A percentile compares a stretch with the other conserved stretches of the same genome.
phyloP scores from a whole-genome alignment of 2,888 invertebrate genomes.

The Mactromeris polynyma region DNA sequence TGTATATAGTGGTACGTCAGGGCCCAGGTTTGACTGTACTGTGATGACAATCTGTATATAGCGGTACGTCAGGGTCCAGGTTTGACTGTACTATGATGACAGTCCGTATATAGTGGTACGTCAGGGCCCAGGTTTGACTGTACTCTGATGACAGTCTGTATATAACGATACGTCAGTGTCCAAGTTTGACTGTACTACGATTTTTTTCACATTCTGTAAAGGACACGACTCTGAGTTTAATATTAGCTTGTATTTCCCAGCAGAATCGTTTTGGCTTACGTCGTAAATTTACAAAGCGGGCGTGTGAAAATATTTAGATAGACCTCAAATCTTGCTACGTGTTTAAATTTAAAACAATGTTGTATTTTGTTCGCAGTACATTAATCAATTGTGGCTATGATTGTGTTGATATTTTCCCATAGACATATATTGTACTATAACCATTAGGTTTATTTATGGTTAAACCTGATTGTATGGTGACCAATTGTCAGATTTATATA shows the following conservation, averaged over 20 bases:
- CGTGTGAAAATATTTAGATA: constrained; percentile 19
- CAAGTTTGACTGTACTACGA: too few relatives aligned
- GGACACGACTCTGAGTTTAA: constrained; percentile 8
- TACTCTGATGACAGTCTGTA: too few relatives aligned
- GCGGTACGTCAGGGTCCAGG: too few relatives aligned
- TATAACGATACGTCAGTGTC: too few relatives aligned
- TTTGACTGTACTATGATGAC: too few relatives aligned
- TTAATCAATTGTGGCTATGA: constrained; percentile 13
- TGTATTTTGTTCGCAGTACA: constrained; percentile 15
- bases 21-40: too few relatives aligned
- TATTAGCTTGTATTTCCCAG: background rate
- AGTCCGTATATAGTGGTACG: too few relatives aligned
- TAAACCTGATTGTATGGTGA: too few relatives aligned
- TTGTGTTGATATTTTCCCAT: constrained; percentile 14
- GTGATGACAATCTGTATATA: too few relatives aligned
- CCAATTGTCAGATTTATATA: background rate
- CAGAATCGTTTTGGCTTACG: background rate
- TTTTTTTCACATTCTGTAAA: background rate
- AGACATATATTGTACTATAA: background rate
- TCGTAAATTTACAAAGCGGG: constrained; percentile 12
- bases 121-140: too few relatives aligned
- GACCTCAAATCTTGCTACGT: background rate
- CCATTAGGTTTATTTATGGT: background rate
- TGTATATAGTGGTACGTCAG: too few relatives aligned
- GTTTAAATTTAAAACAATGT: constrained; percentile 26